Evolutionary conservation across 2,888 invertebrate species (phyloP).

Genomic region (Coelogynopora nodosa): DNA sequence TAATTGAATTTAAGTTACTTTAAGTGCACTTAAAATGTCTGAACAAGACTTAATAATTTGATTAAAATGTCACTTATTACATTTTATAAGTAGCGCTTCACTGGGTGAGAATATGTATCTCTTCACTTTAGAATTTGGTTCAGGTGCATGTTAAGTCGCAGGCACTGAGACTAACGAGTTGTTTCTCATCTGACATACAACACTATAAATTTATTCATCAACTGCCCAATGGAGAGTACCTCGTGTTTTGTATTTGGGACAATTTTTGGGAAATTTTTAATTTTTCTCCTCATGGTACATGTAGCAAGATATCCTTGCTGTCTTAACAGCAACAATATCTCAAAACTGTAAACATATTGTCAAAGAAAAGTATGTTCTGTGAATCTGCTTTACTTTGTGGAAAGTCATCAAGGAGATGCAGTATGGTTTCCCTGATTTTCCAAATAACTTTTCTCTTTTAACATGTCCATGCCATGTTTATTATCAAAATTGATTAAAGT

Average conservation of each 20-base stretch:
- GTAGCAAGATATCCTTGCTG: conserved; percentile 7
- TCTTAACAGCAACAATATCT: conserved; percentile 44
- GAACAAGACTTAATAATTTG: too few species aligned
- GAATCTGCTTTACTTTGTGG: conserved; percentile 46
- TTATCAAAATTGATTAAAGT: conserved; percentile 54
- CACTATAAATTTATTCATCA: background rate
- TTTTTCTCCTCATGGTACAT: conserved; percentile 2
- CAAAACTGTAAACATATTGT: conserved; percentile 52
- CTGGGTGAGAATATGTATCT: too few species aligned
- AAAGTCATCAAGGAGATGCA: conserved; percentile 47
- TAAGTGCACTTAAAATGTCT: too few species aligned
- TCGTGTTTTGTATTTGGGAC: background rate
- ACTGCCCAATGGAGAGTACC: conserved; percentile 21
- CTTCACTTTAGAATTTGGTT: conserved; percentile 26
- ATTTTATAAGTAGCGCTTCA: too few species aligned
- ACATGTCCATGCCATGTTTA: conserved; percentile 47
- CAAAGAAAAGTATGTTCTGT: conserved; percentile 50
- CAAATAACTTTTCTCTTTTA: conserved; percentile 45
- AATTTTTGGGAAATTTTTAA: conserved; percentile 4
- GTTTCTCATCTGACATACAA: background rate
- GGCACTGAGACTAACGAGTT: background rate
- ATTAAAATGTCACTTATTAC: too few species aligned
- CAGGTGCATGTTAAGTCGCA: background rate
- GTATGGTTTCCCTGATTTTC: conserved; percentile 48
- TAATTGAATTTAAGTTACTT: too few species aligned